A percentile compares a stretch with the other conserved stretches of the same genome.
phyloP scores from a whole-genome alignment of 2,113 vertebrate genomes.

The Argyrosomus japonicus region DNA sequence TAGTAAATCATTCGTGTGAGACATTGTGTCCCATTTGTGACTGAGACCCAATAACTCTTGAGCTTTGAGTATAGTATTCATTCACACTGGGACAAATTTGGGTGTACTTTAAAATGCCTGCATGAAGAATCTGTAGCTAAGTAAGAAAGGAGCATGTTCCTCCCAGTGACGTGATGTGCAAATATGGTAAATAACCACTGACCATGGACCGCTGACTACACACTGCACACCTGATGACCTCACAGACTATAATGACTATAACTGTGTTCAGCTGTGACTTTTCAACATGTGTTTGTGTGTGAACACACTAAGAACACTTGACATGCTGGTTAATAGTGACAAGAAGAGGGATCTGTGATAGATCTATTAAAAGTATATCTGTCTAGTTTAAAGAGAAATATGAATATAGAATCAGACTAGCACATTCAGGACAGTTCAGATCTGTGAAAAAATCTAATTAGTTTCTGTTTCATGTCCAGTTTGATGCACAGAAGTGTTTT shows the following conservation, averaged over 20 bases:
- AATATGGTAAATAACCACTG: neutral
- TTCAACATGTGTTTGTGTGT: too few relatives aligned
- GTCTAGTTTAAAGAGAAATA: neutral
- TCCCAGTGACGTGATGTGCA: neutral
- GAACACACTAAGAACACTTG: neutral
- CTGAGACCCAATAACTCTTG: neutral
- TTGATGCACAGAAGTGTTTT: neutral
- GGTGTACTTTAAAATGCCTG: neutral
- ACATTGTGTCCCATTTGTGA: neutral
- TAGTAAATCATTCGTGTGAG: conserved; percentile 1
- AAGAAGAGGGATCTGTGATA: neutral
- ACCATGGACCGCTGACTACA: neutral
- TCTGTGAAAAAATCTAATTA: neutral
- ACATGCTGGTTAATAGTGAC: neutral
- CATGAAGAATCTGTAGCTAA: neutral
- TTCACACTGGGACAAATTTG: neutral
- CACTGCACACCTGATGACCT: too few relatives aligned
- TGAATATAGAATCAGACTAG: neutral
- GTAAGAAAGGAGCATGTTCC: neutral
- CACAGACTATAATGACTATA: too few relatives aligned
- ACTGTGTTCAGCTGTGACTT: too few relatives aligned
- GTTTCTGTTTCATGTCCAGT: neutral
- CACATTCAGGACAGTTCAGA: neutral
- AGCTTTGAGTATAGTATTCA: neutral
- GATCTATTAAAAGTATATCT: neutral